Evolutionary conservation across 1,140 invertebrate species (phyloP).

Genomic region (Pentalonia nigronervosa): DNA sequence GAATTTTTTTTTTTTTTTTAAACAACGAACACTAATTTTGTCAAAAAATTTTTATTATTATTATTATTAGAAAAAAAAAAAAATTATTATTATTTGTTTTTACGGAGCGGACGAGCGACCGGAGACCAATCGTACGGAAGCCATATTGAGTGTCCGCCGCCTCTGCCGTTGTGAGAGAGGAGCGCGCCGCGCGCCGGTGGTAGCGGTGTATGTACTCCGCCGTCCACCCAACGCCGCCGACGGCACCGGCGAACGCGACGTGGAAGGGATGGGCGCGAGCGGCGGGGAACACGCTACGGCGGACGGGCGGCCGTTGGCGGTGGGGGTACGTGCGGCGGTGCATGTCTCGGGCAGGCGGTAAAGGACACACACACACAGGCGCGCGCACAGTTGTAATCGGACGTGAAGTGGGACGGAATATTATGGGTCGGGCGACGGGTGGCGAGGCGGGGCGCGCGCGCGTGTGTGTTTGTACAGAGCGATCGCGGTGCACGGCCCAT

Average conservation of each 20-base stretch:
- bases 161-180: slow-evolving; percentile 35
- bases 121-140: slow-evolving; percentile 50
- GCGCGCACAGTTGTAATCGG: slow-evolving; percentile 48
- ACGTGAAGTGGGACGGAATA: slow-evolving; percentile 57
- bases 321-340: slow-evolving; percentile 3
- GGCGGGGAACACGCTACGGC: not conserved
- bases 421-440: not conserved
- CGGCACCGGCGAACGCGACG: not conserved
- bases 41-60: not conserved
- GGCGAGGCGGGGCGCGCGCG: not conserved
- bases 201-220: slow-evolving; percentile 17
- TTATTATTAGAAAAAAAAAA: no score
- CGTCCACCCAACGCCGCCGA: not conserved
- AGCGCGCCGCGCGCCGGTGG: slow-evolving; percentile 25
- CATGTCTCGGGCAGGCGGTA: not conserved
- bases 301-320: not conserved
- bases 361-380: slow-evolving; percentile 49
- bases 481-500: slow-evolving; percentile 3
- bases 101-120: slow-evolving; percentile 47
- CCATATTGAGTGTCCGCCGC: slow-evolving; percentile 55
- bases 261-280: slow-evolving; percentile 16
- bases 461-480: slow-evolving; percentile 35
- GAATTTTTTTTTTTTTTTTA: not conserved
- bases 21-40: not conserved
- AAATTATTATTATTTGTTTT: not conserved